A percentile compares a stretch with the other conserved stretches of the same genome.
These are phyloP conservation scores for Anguilla japonica DNA, from an alignment of 2,113 vertebrate species.

Conservation along the genomic window DNA sequence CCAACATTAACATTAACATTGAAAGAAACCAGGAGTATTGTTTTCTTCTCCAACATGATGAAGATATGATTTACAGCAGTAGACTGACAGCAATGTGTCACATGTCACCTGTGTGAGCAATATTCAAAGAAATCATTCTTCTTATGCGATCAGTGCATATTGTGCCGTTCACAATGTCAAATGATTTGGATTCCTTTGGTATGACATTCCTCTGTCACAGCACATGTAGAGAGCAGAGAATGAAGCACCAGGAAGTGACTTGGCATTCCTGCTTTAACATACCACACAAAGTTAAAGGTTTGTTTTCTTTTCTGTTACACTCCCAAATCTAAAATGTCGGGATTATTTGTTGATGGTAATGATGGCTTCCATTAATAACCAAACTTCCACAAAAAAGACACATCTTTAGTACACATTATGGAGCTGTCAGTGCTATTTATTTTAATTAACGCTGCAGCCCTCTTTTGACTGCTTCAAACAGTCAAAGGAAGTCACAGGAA, in stretches of 20 bases:
- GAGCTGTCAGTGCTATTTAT: not conserved
- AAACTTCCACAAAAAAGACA: not conserved
- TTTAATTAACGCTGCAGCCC: not conserved
- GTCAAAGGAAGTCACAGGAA: not conserved
- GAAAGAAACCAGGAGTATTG: not conserved
- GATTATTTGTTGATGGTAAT: not conserved
- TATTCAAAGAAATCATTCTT: not conserved
- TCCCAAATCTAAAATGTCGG: not conserved
- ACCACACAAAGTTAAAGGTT: not conserved
- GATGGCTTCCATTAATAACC: not conserved
- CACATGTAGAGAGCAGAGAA: not conserved
- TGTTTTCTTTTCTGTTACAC: not conserved
- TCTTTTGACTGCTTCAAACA: not conserved
- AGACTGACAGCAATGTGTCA: not conserved
- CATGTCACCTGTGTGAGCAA: not conserved
- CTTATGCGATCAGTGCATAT: not conserved
- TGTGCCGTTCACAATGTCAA: not conserved
- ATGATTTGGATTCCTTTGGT: not conserved
- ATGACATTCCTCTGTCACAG: constrained; percentile 13
- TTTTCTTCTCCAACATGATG: not conserved
- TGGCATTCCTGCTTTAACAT: not conserved
- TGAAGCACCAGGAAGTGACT: not conserved
- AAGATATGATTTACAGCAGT: not conserved
- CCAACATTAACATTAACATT: not conserved
- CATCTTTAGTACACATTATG: not conserved